phyloP scores from a whole-genome alignment of 2,888 invertebrate species.

The Eudasyphora cyanicolor region DNA sequence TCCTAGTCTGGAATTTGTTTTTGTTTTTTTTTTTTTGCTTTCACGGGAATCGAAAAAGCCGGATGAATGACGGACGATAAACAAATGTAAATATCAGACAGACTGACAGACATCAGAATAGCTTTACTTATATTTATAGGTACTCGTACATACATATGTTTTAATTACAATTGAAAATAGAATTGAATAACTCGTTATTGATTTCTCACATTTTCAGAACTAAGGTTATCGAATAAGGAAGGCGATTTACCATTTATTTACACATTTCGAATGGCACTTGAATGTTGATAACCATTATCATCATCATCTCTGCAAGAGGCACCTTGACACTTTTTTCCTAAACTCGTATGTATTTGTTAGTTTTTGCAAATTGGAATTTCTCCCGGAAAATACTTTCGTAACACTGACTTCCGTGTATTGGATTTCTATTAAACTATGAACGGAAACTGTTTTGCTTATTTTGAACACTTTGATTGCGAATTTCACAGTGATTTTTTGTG shows the following conservation, averaged over 20 bases:
- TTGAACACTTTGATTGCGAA: background rate
- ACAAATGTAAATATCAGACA: background rate
- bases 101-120: no score
- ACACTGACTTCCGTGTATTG: background rate
- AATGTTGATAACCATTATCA: conserved; percentile 37
- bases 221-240: background rate
- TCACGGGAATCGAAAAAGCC: conserved; percentile 13
- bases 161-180: background rate
- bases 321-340: conserved; percentile 57
- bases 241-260: background rate
- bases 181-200: conserved; percentile 14
- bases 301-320: conserved; percentile 53
- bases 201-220: conserved; percentile 6
- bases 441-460: background rate
- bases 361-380: background rate
- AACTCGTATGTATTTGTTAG: background rate
- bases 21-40: conserved; percentile 38
- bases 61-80: conserved; percentile 22
- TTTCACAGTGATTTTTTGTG: background rate
- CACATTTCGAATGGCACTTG: conserved; percentile 52
- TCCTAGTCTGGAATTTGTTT: conserved; percentile 18
- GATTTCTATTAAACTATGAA: background rate
- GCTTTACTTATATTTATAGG: no score
- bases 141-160: no score
- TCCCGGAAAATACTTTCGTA: background rate